phyloP scores from a whole-genome alignment of 2,113 vertebrate genomes.

The Globicephala melas region DNA sequence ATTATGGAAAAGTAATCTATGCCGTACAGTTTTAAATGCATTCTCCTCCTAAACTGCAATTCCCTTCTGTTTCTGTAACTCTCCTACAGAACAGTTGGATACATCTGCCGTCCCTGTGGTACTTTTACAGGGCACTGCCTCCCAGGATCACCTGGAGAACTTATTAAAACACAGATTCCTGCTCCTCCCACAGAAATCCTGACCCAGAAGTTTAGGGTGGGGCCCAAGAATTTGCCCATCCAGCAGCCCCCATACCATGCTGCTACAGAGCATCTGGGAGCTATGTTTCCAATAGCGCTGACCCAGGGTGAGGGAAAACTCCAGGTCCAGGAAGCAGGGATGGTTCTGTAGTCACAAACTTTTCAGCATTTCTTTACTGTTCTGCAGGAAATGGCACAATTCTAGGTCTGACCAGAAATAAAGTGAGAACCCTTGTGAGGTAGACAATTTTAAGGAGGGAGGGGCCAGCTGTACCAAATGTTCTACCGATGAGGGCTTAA shows the following conservation, averaged over 20 bases:
- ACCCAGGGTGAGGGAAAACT: background rate
- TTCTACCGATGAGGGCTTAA: background rate
- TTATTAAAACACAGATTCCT: background rate
- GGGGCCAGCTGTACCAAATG: background rate
- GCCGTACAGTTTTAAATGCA: background rate
- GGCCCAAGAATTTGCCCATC: background rate
- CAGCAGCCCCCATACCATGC: background rate
- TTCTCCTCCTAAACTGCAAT: background rate
- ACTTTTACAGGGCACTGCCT: background rate
- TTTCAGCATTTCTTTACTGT: background rate
- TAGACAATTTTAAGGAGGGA: too few species aligned
- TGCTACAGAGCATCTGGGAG: background rate
- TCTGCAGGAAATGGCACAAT: background rate
- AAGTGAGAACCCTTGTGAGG: background rate
- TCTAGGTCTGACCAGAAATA: background rate
- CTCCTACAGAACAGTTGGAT: background rate
- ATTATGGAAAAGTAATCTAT: background rate
- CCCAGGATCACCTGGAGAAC: background rate
- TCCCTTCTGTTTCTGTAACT: background rate
- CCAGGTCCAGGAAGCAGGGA: background rate
- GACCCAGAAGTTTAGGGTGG: background rate
- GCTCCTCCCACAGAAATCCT: background rate
- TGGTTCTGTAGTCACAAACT: accelerated
- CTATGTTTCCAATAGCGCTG: accelerated
- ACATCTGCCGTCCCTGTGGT: background rate